phyloP scores from a whole-genome alignment of 2,113 vertebrate genomes.

The Callospermophilus lateralis region DNA sequence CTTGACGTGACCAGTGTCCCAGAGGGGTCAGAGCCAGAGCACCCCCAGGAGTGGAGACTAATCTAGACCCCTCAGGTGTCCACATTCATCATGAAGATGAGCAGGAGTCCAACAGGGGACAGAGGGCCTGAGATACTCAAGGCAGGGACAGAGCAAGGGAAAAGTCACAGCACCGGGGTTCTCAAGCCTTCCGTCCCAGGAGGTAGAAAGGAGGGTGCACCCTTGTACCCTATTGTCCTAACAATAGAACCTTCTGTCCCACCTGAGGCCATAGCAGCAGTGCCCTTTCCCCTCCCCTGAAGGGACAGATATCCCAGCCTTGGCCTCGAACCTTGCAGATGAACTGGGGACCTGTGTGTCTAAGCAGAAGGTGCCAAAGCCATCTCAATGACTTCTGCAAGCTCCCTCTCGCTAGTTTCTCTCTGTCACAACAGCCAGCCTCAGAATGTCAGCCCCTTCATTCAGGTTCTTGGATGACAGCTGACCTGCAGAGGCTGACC shows the following conservation, averaged over 20 bases:
- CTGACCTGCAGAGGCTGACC: fast-evolving
- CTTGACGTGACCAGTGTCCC: neutral
- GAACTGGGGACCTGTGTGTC: neutral
- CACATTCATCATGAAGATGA: neutral
- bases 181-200: neutral
- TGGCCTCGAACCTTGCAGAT: no score
- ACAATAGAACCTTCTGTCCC: neutral
- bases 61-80: no score
- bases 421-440: neutral
- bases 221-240: neutral
- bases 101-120: fast-evolving
- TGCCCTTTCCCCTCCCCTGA: neutral
- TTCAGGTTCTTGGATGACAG: neutral
- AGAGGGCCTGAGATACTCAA: neutral
- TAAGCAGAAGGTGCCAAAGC: neutral
- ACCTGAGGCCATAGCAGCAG: no score
- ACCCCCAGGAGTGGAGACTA: neutral
- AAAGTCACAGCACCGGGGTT: neutral
- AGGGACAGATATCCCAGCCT: neutral
- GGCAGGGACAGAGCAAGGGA: neutral
- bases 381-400: neutral
- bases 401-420: neutral
- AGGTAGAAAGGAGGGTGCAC: no score
- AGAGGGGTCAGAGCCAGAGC: neutral
- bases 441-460: neutral